Base-by-base conservation (phyloP, 2,888 invertebrate species). In the Nesidiocoris tenuis region DNA sequence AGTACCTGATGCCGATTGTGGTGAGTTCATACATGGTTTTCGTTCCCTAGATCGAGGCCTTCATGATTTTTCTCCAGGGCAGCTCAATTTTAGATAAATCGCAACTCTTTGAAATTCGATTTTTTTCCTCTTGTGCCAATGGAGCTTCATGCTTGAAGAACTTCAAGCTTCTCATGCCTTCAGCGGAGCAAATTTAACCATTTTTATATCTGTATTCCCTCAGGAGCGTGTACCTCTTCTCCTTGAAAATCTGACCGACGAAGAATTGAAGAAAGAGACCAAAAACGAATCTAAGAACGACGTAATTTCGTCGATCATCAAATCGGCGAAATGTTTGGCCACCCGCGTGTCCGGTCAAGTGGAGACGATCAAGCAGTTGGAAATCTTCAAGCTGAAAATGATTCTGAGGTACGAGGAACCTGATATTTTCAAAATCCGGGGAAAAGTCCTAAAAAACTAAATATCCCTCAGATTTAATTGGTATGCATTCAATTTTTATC, bases 281-380 rank as follows among this genome's bases (percentile, higher is more conserved):
- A 95, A 96, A 83, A 93, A 91, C 82, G 97, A 97, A 85, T 94
- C 94, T 79, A 97, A 97, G 85, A 97, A 95, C 84, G 98, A 98
- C 85, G 93, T 95, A 68, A 92, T 98, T 80, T 95, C 97, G 78
- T 93, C 94, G 80, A 94, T 98, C 83, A 94, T 98, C 79, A 93
- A 95, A 85, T 92, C 94, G 56, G 90, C 95, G 80, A 96, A 96
- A 85, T 92, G 91, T 84, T 88, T 98, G 81, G 94, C 95, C 19
- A 90, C 91, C 56, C 90, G 94, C 81, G 89, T 96, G 77, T 91
- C 92, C 0, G 90, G 91, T 80, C 92, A 93, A 82, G 95, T 96
- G 81, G 95, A 91, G 82, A 87, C 88, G 81, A 88, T 90, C 80
- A 88, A 90, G 86, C 88, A 90, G 82, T 87, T 98, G 82, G 97